Conservation (phyloP, 2,888 invertebrate genomes). For the Lysandra bellargus region DNA sequence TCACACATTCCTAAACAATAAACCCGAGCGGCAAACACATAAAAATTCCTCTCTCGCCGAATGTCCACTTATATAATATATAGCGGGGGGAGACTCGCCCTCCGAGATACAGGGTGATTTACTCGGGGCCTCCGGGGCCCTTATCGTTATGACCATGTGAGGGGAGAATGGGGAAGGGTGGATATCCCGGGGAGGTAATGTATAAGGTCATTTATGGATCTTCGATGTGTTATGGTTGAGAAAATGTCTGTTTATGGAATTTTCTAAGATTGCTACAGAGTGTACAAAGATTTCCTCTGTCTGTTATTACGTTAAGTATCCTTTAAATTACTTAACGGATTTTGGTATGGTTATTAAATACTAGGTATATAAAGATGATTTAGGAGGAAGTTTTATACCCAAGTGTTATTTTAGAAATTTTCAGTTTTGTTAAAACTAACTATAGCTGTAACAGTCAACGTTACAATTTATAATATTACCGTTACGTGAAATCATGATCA, state of each 20-base stretch:
- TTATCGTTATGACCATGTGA: constrained; percentile 82
- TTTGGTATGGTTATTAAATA: too few species aligned
- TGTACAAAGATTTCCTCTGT: too few species aligned
- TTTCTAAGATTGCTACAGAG: background rate
- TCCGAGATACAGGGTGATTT: constrained; percentile 75
- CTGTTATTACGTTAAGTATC: too few species aligned
- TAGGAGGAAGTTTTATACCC: too few species aligned
- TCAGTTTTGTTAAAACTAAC: too few species aligned
- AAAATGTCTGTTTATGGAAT: background rate
- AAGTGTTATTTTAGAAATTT: too few species aligned
- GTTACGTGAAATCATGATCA: too few species aligned
- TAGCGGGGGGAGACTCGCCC: constrained; percentile 65
- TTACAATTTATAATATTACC: too few species aligned
- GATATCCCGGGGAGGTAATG: constrained; percentile 12
- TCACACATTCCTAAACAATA: constrained; percentile 26
- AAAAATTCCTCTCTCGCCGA: constrained; percentile 32
- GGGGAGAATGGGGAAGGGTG: constrained; percentile 68
- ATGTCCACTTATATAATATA: constrained; percentile 62
- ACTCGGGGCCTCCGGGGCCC: constrained; percentile 75
- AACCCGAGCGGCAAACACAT: constrained; percentile 21
- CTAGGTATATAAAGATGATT: too few species aligned
- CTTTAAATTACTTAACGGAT: too few species aligned
- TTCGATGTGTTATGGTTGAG: constrained; percentile 6
- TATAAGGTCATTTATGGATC: constrained; percentile 6
- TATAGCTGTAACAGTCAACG: too few species aligned